Evolutionary conservation across 2,888 invertebrate genomes (phyloP).

Genomic region (Orthosia cruda): DNA sequence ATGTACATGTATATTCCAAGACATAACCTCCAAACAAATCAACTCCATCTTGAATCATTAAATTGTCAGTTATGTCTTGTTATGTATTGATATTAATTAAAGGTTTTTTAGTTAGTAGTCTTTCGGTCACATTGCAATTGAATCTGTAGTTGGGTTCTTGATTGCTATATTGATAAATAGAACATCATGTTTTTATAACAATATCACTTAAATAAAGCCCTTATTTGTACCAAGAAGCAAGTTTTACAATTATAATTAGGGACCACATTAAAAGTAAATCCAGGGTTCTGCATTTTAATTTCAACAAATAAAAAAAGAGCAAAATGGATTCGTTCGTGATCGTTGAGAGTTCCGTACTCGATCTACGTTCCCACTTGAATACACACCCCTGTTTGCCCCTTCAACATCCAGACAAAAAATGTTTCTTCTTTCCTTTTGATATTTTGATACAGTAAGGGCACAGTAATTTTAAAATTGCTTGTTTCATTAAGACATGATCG

Average conservation of each 20-base stretch:
- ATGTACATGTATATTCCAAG: too few species aligned
- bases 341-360: conserved; percentile 27
- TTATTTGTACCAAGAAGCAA: background rate
- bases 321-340: conserved; percentile 34
- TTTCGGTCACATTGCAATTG: too few species aligned
- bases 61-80: too few species aligned
- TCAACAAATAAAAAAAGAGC: conserved; percentile 29
- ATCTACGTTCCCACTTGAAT: conserved; percentile 35
- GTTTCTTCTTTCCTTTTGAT: conserved; percentile 18
- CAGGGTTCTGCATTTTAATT: background rate
- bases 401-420: conserved; percentile 22
- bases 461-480: background rate
- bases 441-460: background rate
- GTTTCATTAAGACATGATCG: background rate
- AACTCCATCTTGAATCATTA: too few species aligned
- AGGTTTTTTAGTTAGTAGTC: too few species aligned
- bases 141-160: too few species aligned
- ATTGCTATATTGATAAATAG: too few species aligned
- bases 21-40: too few species aligned
- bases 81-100: too few species aligned
- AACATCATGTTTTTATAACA: too few species aligned
- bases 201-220: too few species aligned
- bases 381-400: conserved; percentile 36
- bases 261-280: background rate
- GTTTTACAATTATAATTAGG: background rate